phyloP scores from a whole-genome alignment of 1,140 invertebrate genomes.

The Lineus longissimus region DNA sequence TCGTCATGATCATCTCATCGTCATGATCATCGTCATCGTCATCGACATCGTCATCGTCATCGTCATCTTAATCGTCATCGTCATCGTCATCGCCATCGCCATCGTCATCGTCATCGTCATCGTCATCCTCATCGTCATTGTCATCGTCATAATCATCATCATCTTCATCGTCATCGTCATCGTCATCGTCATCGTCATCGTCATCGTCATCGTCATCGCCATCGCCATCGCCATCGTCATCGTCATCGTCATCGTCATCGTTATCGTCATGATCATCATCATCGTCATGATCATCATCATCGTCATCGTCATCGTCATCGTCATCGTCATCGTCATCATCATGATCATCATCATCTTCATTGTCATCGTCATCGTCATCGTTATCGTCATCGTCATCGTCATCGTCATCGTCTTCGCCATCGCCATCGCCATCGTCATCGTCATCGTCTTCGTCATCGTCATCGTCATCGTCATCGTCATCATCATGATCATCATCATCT shows the following conservation, averaged over 20 bases:
- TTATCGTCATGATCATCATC: too few species aligned
- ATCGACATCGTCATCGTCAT: background rate
- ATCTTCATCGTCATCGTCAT: too few species aligned
- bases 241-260: background rate
- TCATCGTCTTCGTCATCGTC: background rate
- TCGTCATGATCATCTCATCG: too few species aligned
- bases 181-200: background rate
- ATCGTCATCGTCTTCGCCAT: too few species aligned
- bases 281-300: too few species aligned
- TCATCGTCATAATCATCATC: too few species aligned
- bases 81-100: background rate
- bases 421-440: too few species aligned
- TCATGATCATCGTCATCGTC: too few species aligned
- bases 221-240: background rate
- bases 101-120: too few species aligned
- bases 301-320: background rate
- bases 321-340: constrained; percentile 1
- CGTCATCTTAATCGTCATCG: too few species aligned
- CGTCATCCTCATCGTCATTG: too few species aligned
- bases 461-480: constrained; percentile 1
- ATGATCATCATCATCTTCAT: background rate
- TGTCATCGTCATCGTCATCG: constrained; percentile 1
- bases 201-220: background rate
- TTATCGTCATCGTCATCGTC: constrained; percentile 1
- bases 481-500: background rate